These are phyloP conservation scores for Hyalella azteca DNA, from an alignment of 2,888 invertebrate species.

Conservation along the genomic window DNA sequence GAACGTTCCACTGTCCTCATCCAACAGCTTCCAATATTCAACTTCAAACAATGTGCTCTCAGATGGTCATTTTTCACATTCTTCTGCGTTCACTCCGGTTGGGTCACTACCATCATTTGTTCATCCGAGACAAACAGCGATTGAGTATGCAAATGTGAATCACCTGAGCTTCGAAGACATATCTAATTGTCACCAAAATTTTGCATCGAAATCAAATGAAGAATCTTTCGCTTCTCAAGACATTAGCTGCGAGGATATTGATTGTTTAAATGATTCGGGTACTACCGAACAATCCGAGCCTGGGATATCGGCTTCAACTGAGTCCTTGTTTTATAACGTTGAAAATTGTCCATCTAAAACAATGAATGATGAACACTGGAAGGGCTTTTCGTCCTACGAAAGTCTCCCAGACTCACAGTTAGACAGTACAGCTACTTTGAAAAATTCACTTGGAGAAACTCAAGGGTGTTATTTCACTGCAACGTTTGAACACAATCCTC, in stretches of 20 bases:
- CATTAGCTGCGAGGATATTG: neutral
- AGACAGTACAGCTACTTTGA: neutral
- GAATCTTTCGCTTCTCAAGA: neutral
- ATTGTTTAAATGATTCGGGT: neutral
- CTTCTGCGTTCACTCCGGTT: slow-evolving; percentile 24
- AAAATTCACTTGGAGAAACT: neutral
- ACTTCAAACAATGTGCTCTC: neutral
- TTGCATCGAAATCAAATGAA: neutral
- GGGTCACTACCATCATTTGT: slow-evolving; percentile 6
- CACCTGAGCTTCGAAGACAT: slow-evolving; percentile 8
- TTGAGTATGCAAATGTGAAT: neutral
- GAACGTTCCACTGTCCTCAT: neutral
- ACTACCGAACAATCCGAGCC: neutral
- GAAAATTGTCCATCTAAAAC: neutral
- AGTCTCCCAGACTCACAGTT: neutral
- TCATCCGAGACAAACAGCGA: neutral
- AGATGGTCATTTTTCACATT: neutral
- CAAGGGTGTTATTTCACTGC: neutral
- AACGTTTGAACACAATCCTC: neutral
- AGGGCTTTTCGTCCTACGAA: neutral
- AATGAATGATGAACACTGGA: neutral
- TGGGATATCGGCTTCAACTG: neutral
- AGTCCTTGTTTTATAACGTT: neutral
- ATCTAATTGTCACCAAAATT: neutral
- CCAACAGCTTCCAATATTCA: neutral